phyloP scores from a whole-genome alignment of 92 coral and sea anemone species.

The Epizoanthus ramosus region DNA sequence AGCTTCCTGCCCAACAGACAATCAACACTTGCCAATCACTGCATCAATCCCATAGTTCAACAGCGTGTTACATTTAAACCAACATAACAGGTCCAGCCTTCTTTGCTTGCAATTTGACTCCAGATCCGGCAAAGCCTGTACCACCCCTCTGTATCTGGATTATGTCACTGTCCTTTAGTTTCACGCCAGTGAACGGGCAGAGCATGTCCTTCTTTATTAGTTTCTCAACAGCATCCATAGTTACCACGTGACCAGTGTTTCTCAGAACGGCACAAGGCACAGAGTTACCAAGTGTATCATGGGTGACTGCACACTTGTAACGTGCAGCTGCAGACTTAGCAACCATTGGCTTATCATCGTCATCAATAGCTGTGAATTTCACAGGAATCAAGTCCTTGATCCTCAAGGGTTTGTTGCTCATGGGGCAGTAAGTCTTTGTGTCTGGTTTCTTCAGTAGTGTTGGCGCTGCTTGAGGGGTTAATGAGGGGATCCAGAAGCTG shows the following conservation, averaged over 20 bases:
- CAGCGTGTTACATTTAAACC: constrained; percentile 41
- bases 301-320: constrained; percentile 94
- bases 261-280: constrained; percentile 95
- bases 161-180: constrained; percentile 83
- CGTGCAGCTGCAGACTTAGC: constrained; percentile 72
- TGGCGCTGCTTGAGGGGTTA: constrained; percentile 93
- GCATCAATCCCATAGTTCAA: no score
- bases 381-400: constrained; percentile 93
- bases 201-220: constrained; percentile 93
- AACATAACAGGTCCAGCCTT: constrained; percentile 92
- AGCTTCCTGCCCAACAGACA: no score
- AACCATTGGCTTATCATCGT: constrained; percentile 77
- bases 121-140: constrained; percentile 96
- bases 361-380: constrained; percentile 75
- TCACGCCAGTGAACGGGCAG: constrained; percentile 90
- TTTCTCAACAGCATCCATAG: constrained; percentile 97
- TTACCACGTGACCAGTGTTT: constrained; percentile 93
- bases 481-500: constrained; percentile 97
- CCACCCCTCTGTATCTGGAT: constrained; percentile 95
- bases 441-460: constrained; percentile 89
- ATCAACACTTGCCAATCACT: no score
- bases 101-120: constrained; percentile 85
- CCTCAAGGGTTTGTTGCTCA: constrained; percentile 79
- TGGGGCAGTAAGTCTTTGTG: constrained; percentile 94
- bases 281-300: constrained; percentile 92